Conservation (phyloP, 2,113 vertebrate genomes). For the Chauna torquata region DNA sequence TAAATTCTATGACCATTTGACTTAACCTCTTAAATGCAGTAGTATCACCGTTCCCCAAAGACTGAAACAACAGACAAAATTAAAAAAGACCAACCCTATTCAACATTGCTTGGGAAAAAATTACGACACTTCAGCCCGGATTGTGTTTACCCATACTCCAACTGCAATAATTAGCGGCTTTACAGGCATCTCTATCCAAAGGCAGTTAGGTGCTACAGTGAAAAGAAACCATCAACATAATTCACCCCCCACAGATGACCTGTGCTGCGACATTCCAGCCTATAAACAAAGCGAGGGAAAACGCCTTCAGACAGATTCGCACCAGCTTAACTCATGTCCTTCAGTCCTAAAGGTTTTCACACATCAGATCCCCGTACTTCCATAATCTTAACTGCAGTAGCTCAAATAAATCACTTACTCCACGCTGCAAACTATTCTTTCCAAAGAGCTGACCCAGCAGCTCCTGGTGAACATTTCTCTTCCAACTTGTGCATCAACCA, state of each 20-base stretch:
- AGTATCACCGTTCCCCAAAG: neutral
- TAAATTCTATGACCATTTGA: neutral
- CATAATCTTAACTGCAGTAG: neutral
- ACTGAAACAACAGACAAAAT: neutral
- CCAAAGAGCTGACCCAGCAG: neutral
- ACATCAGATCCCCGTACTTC: neutral
- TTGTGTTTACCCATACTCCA: neutral
- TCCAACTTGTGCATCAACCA: neutral
- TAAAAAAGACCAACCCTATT: neutral
- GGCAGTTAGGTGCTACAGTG: neutral
- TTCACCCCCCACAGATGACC: neutral
- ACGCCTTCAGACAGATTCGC: neutral
- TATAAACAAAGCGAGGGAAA: neutral
- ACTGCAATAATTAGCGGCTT: constrained; percentile 2
- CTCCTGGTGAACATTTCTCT: neutral
- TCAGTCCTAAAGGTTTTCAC: neutral
- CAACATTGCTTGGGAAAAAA: neutral
- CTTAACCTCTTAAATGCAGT: neutral
- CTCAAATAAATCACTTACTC: neutral
- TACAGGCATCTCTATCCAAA: constrained; percentile 12
- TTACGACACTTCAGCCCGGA: neutral
- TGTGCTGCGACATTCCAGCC: neutral
- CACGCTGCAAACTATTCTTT: neutral
- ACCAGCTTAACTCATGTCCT: neutral
- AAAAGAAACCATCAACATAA: constrained; percentile 13